Evolutionary conservation across 2,888 invertebrate species (phyloP).

Genomic region (Xiphydria camelus): DNA sequence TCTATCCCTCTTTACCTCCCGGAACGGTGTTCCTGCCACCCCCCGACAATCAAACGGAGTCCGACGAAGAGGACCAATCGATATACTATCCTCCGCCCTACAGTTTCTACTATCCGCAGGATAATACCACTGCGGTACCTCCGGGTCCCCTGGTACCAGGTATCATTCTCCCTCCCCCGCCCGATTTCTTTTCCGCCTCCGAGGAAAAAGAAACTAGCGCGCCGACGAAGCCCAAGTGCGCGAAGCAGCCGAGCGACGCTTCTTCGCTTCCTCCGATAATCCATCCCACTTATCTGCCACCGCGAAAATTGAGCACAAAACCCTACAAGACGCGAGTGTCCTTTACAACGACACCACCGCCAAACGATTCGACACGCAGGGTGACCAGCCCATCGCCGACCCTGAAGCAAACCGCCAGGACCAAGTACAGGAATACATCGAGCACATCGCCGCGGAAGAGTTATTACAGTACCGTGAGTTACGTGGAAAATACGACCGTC

Average conservation of each 20-base stretch:
- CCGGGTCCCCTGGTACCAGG: conserved; percentile 88
- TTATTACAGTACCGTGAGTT: conserved; percentile 18
- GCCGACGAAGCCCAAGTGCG: conserved; percentile 36
- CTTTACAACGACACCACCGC: conserved; percentile 1
- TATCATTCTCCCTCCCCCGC: conserved; percentile 85
- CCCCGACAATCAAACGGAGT: conserved; percentile 70
- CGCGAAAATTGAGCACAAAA: conserved; percentile 40
- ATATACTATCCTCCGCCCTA: conserved; percentile 91
- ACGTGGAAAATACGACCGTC: conserved; percentile 38
- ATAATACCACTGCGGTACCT: conserved; percentile 75
- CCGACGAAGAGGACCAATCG: conserved; percentile 90
- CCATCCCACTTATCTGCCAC: conserved; percentile 32
- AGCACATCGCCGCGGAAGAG: conserved; percentile 14
- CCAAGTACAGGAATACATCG: conserved; percentile 53
- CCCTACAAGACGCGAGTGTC: conserved; percentile 26
- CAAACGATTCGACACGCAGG: conserved; percentile 6
- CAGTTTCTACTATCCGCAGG: conserved; percentile 80
- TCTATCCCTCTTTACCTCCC: conserved; percentile 65
- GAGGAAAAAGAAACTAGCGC: conserved; percentile 58
- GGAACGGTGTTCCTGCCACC: conserved; percentile 64
- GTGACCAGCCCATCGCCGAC: conserved; percentile 16
- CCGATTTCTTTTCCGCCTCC: conserved; percentile 79
- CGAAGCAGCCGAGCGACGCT: conserved; percentile 42
- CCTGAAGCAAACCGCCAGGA: conserved; percentile 19
- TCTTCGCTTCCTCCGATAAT: conserved; percentile 19